Evolutionary conservation across 1,140 invertebrate species (phyloP), one percentile per base, ranked within the genome.

Genomic region (Drosophila quadrilineata): DNA sequence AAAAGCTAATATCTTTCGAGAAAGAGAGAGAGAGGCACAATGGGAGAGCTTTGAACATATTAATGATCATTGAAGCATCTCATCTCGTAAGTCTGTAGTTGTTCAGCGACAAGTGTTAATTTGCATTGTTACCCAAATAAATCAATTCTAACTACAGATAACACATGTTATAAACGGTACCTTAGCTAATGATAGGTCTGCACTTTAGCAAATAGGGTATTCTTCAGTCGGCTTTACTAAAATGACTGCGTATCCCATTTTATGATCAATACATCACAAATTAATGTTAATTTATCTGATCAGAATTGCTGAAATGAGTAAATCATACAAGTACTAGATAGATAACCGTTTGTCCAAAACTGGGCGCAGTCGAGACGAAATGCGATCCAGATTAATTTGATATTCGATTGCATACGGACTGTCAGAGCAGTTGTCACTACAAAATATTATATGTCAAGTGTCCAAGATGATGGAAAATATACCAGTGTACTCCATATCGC

Each of bases 401-500:
- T 28, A 63, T 75, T n/a, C 38, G 62, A 36, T 26, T 19, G 26
- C 6, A 19, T 6, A 17, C 3, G 35, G 54, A 62, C 54, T 33
- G 35, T 41, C 38, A 31, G 4, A 33, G 12, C 28, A 45, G 9
- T 33, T 46, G n/a, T n/a, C n/a, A n/a, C n/a, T 54, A 35, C 24
- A 10, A 26, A 56, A 8, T 52, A 33, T 16, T 28, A 6, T 17
- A 62, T 54, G 8, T 46, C 17, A 33, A 8, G 14, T n/a, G n/a
- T n/a, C 17, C 8, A 63, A 33, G 17, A 88, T 88, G 85, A 35
- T 26, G 9, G 71, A 86, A 54, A 53, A 56, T 48, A 40, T 86
- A 31, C 63, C 68, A 26, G 74, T 88, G 9, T 88, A 88, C 60
- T 84, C 76, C n/a, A 88, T 88, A 48, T 86, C 86, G 0, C 75